These are phyloP conservation scores for Eulemur macaco DNA, from an alignment of 2,113 vertebrate genomes.

Conservation along the genomic window DNA sequence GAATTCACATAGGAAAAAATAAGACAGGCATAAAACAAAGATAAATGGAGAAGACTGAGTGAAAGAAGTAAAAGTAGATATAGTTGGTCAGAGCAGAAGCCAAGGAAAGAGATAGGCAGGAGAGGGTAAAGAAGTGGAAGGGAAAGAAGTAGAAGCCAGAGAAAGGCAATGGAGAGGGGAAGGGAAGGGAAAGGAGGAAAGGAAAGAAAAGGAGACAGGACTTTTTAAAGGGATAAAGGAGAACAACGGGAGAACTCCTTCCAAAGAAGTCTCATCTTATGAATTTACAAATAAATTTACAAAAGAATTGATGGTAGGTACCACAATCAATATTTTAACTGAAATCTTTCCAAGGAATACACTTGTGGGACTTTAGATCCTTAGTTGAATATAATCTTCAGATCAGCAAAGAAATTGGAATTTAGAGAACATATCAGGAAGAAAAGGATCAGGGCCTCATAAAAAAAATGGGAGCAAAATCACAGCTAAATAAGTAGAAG, in stretches of 20 bases:
- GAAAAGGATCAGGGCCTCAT: background rate
- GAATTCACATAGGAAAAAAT: background rate
- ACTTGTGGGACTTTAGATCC: background rate
- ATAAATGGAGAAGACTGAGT: background rate
- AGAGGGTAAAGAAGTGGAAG: background rate
- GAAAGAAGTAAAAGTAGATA: background rate
- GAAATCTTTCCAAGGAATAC: background rate
- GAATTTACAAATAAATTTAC: background rate
- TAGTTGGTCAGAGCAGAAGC: background rate
- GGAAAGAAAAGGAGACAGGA: background rate
- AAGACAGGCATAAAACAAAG: background rate
- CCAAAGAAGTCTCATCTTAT: background rate
- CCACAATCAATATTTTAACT: background rate
- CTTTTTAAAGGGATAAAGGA: background rate
- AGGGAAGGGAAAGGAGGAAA: background rate
- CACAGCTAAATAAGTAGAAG: background rate
- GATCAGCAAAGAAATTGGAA: background rate
- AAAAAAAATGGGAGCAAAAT: background rate
- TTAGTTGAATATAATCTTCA: background rate
- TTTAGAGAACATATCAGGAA: background rate
- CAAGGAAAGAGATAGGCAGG: background rate
- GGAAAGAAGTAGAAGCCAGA: background rate
- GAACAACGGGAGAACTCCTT: background rate
- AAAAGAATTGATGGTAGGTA: background rate
- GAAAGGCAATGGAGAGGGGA: conserved; percentile 55